Conservation (phyloP, 2,888 invertebrate species). For the Rhagonycha fulva region DNA sequence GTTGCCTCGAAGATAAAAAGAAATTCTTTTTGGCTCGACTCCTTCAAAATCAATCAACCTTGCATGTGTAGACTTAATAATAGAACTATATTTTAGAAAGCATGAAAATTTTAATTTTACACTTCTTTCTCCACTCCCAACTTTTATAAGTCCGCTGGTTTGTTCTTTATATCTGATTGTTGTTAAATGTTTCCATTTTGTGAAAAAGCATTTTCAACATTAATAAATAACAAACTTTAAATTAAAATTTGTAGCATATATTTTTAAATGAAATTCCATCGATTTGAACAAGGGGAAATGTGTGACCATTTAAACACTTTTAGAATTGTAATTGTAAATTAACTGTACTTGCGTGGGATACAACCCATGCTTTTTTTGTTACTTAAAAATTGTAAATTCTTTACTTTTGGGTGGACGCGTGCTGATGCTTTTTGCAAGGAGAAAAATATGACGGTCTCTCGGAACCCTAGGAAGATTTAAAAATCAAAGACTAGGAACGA, state of each 20-base stretch:
- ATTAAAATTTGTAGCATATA: background rate
- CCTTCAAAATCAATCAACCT: constrained; percentile 13
- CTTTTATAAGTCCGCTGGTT: background rate
- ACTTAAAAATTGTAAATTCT: background rate
- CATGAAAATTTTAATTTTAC: constrained; percentile 38
- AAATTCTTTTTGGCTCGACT: background rate
- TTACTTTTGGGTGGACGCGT: background rate
- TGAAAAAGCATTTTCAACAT: background rate
- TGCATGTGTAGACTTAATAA: constrained; percentile 42
- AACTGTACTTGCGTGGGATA: background rate
- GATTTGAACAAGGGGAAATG: background rate
- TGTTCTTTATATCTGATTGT: background rate
- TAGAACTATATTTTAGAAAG: constrained; percentile 31
- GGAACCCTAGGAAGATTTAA: background rate
- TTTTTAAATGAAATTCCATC: background rate
- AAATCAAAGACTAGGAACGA: background rate
- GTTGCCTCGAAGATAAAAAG: background rate
- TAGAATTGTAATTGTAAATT: background rate
- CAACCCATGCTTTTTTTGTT: background rate
- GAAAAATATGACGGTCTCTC: too few relatives aligned
- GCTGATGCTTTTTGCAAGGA: too few relatives aligned
- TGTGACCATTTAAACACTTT: background rate
- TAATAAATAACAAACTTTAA: background rate
- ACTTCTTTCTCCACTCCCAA: constrained; percentile 6
- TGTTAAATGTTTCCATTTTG: background rate